A percentile compares a stretch with the other conserved stretches of the same genome.
Conservation (phyloP, 2,888 invertebrate species). For the Stenoptilia bipunctidactyla region DNA sequence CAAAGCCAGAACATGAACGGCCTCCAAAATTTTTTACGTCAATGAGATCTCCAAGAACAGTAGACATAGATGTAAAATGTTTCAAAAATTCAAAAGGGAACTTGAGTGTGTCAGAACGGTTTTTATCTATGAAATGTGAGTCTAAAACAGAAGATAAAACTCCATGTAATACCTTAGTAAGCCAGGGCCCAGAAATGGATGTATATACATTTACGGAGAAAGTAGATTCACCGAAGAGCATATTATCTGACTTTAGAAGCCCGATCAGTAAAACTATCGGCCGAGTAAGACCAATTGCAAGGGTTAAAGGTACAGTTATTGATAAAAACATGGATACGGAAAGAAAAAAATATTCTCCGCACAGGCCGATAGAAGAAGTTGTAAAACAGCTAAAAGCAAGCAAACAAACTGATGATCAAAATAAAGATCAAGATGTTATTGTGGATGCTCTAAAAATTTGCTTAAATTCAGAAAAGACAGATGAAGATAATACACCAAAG, state of each 20-base stretch:
- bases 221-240: slow-evolving; percentile 61
- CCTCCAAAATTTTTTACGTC: slow-evolving; percentile 64
- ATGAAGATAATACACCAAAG: slow-evolving; percentile 41
- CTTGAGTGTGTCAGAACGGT: slow-evolving; percentile 53
- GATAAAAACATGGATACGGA: slow-evolving; percentile 56
- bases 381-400: slow-evolving; percentile 58
- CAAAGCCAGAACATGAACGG: slow-evolving; percentile 49
- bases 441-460: slow-evolving; percentile 22
- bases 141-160: slow-evolving; percentile 44
- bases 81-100: slow-evolving; percentile 61
- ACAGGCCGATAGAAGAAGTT: slow-evolving; percentile 61
- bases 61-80: slow-evolving; percentile 61
- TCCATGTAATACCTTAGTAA: slow-evolving; percentile 37
- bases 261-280: slow-evolving; percentile 52
- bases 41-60: slow-evolving; percentile 47
- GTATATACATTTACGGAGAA: slow-evolving; percentile 64
- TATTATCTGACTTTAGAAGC: slow-evolving; percentile 52
- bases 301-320: slow-evolving; percentile 61
- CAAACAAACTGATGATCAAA: slow-evolving; percentile 48
- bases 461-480: slow-evolving; percentile 23
- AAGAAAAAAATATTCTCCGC: slow-evolving; percentile 58
- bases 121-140: slow-evolving; percentile 51
- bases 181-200: slow-evolving; percentile 57
- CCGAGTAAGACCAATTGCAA: slow-evolving; percentile 58
- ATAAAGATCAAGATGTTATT: slow-evolving; percentile 18